Percentiles rank a stretch among this genome's conserved stretches.
These are phyloP conservation scores for Cydia pomonella DNA, from an alignment of 1,140 invertebrate genomes.

Conservation along the genomic window DNA sequence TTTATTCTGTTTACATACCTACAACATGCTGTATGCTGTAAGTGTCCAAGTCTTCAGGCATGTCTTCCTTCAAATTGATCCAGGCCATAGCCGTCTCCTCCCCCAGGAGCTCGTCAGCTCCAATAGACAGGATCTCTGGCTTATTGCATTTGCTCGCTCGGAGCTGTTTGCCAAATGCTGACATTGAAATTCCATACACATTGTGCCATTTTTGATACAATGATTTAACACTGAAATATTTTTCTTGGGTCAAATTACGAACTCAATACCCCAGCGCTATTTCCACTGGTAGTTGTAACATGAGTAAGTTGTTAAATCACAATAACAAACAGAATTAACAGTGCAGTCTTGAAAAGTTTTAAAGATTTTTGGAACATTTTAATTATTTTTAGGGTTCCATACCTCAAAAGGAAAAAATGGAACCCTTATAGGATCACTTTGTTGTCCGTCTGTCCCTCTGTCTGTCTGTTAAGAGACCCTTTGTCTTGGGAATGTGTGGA, in stretches of 20 bases:
- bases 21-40: constrained; percentile 68
- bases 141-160: constrained; percentile 79
- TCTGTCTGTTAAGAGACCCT: too few species aligned
- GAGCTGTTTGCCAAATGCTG: constrained; percentile 77
- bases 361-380: too few species aligned
- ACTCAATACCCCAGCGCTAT: too few species aligned
- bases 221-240: constrained; percentile 80
- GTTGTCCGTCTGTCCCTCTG: too few species aligned
- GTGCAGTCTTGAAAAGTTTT: too few species aligned
- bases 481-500: too few species aligned
- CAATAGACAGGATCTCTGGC: constrained; percentile 79
- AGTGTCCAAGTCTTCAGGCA: constrained; percentile 74
- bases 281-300: too few species aligned
- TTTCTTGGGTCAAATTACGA: background rate
- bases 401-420: too few species aligned
- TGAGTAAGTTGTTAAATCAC: too few species aligned
- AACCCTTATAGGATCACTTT: too few species aligned
- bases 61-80: constrained; percentile 82
- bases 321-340: too few species aligned
- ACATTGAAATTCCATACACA: constrained; percentile 82
- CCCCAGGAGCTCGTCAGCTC: constrained; percentile 78
- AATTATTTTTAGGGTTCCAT: too few species aligned
- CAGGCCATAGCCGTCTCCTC: constrained; percentile 81
- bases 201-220: constrained; percentile 83
- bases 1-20: constrained; percentile 49